These are phyloP conservation scores for Mareca penelope DNA, from an alignment of 2,797 vertebrate species.

Conservation along the genomic window DNA sequence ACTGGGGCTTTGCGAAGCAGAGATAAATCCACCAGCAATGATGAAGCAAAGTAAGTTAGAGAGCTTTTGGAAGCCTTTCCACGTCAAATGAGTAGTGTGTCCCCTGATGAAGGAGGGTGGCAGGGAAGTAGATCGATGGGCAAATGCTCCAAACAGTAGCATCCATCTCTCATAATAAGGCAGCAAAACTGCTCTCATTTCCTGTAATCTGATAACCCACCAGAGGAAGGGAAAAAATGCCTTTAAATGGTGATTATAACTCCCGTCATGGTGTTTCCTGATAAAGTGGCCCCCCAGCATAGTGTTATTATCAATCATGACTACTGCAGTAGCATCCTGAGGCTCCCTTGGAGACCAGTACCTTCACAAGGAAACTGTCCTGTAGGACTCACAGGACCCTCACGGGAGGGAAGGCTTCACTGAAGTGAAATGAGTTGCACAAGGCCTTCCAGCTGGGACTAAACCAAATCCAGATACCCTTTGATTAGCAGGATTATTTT, in stretches of 20 bases:
- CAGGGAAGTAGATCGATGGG: not conserved
- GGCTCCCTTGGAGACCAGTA: not conserved
- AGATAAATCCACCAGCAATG: not conserved
- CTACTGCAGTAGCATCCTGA: not conserved
- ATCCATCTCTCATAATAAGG: conserved; percentile 50
- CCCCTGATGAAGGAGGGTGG: not conserved
- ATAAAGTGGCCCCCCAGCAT: not conserved
- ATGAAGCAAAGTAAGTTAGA: not conserved
- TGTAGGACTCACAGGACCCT: not conserved
- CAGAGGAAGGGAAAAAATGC: conserved; percentile 1
- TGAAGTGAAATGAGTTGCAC: not conserved
- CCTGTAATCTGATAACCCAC: conserved; percentile 59
- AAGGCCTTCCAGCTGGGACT: not conserved
- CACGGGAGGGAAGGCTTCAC: fast-evolving
- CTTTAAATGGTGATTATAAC: conserved; percentile 32
- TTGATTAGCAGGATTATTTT: not conserved
- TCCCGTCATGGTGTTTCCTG: conserved; percentile 20
- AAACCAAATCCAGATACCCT: not conserved
- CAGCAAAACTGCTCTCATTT: conserved; percentile 35
- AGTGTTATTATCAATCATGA: not conserved
- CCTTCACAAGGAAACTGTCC: not conserved
- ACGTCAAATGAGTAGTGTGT: not conserved
- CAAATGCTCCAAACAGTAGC: not conserved
- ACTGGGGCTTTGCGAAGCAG: not conserved
- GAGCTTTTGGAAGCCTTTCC: not conserved